phyloP scores from a whole-genome alignment of 2,113 vertebrate genomes.

The Antigone vipio region DNA sequence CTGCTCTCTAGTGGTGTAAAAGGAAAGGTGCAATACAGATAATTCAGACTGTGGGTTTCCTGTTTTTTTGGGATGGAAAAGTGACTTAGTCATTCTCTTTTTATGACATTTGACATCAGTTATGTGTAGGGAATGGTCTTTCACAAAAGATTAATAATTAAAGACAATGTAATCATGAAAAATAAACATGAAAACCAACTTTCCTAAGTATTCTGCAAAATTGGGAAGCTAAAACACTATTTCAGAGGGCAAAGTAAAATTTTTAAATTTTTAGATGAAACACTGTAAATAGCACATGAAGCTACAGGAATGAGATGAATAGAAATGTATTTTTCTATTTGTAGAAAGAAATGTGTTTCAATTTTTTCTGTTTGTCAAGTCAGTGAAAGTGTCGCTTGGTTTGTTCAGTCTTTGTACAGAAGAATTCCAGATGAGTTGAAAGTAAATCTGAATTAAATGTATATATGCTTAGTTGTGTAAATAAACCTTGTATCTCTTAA shows the following conservation, averaged over 20 bases:
- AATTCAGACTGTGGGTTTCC: neutral
- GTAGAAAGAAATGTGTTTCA: neutral
- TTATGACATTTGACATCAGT: neutral
- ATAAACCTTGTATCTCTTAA: neutral
- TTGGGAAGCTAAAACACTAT: neutral
- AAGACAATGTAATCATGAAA: neutral
- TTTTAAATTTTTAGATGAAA: neutral
- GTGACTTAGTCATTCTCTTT: neutral
- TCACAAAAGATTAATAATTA: neutral
- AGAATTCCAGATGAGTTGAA: neutral
- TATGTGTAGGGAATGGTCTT: neutral
- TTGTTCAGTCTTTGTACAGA: neutral
- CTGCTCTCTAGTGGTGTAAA: slow-evolving; percentile 46
- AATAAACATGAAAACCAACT: neutral
- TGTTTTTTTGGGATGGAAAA: neutral
- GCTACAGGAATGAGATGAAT: neutral
- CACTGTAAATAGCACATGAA: neutral
- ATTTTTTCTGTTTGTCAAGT: neutral
- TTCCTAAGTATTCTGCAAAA: neutral
- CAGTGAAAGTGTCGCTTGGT: neutral
- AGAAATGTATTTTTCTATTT: neutral
- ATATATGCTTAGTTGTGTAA: neutral
- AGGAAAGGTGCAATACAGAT: neutral
- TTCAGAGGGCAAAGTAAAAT: neutral
- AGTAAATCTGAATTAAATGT: neutral